Evolutionary conservation across 37 sponge, comb jelly and placozoan genomes (phyloP), one percentile per base, ranked within the genome.

Genomic region (Cladorhizidae sp.): DNA sequence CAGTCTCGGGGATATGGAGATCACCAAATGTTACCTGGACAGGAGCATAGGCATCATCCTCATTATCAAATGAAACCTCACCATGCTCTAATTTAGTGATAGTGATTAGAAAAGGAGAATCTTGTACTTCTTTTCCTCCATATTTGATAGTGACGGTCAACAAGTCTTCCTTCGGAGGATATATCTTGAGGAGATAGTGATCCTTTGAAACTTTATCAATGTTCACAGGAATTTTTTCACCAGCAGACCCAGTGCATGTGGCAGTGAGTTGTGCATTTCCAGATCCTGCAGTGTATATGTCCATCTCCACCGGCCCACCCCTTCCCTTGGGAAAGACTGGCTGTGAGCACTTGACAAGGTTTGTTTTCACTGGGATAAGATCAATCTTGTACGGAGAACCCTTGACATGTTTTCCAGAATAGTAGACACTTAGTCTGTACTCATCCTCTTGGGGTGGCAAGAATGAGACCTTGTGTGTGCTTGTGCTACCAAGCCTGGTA

Each of bases 371-470:
- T 25, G 89, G 91, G 31, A 64, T 72, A 18, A 91, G 59, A 70
- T 83, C 75, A n/a, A 91, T 73, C 18, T 64, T 67, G 70, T 73
- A 91, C 11, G 91, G 91, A 23, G 91, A 91, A 0, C 87, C 83
- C 22, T 57, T 63, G 32, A 91, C 61, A 43, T 57, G 50, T 9
- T 72, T 39, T 8, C 70, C 83, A 6, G 41, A 39, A 72, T 75
- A 91, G 39, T 42, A 28, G 23, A 91, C 83, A 29, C 59, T 29
- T 35, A 91, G 74, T n/a, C 31, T 12, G 75, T 86, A 91, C 21
- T 67, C 54, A 35, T 86, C 91, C 28, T 57, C 73, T 9, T 82
- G 75, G 1, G 84, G 79, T 21, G 91, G 91, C 0, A 43, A 37
- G 37, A 91, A 91, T 25, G 25, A 28, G 38, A 91, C 80, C 31